Evolutionary conservation across 2,888 invertebrate species (phyloP), one percentile per base, ranked within the genome.

Genomic region (Oligia fasciuncula): DNA sequence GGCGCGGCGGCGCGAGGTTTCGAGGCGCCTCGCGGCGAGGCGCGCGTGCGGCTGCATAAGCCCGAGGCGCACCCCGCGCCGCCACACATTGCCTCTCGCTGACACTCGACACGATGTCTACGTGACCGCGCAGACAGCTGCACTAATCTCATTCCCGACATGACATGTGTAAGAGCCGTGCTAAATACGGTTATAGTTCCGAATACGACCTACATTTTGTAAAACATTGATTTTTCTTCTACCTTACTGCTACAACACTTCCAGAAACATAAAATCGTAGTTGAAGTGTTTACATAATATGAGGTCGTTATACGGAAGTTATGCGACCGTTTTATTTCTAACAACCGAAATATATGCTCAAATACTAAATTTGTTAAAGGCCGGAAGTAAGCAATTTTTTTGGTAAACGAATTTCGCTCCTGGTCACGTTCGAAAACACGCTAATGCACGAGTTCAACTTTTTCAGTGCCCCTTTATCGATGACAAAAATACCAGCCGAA

Each of bases 61-160:
- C 90, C 80, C 71, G 57, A 77, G 76, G 77, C 83, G 80, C 81
- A 87, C 82, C 85, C 83, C 81, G 62, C 67, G 81, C 81, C 88
- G 80, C 81, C 88, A 84, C 86, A 87, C 90, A 89, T 84, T 83
- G 79, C 85, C 90, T 87, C 93, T 91, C 91, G 87, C 85, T 87
- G 93, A 91, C 94, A 94, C 96, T 95, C 93, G 92, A 95, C 95
- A 91, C 92, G 91, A 89, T 89, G 92, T 91, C 93, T 95, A 96
- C 96, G 96, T 96, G 96, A 95, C 96, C 92, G 92, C 93, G 96
- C 96, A 96, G 96, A 94, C 94, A 91, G 91, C 93, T 92, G 91
- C 94, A 94, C 93, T 95, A 95, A 96, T 96, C 93, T 92, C 90
- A 91, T 94, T 90, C 81, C 85, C 86, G 86, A 90, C 90, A 91